Conservation (phyloP, 2,113 vertebrate species). For the Corydoras maculifer region DNA sequence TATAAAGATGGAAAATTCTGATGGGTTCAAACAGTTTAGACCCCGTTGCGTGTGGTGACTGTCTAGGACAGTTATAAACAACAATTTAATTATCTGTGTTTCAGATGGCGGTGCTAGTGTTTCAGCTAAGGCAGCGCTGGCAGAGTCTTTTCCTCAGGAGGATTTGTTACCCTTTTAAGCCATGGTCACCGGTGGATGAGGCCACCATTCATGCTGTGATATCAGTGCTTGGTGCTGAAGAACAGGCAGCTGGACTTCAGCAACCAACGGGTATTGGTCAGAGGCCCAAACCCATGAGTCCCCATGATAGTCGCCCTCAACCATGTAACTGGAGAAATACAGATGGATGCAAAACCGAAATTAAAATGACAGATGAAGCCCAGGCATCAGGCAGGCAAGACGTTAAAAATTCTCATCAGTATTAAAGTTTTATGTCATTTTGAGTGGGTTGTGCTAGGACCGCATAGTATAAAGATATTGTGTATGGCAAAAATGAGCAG, state of each 20-base stretch:
- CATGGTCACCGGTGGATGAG: conserved; percentile 82
- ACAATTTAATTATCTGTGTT: too few relatives aligned
- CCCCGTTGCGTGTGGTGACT: too few relatives aligned
- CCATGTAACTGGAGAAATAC: conserved; percentile 59
- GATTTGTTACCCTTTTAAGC: conserved; percentile 80
- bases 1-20: too few relatives aligned
- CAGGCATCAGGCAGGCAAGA: conserved; percentile 66
- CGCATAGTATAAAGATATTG: too few relatives aligned
- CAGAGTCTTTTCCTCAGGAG: conserved; percentile 80
- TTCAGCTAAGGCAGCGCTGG: conserved; percentile 88
- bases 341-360: conserved; percentile 57
- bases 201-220: conserved; percentile 72
- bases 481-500: too few relatives aligned
- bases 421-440: too few relatives aligned
- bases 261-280: conserved; percentile 92
- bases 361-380: conserved; percentile 58
- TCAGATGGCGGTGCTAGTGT: conserved; percentile 74
- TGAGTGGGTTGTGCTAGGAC: too few relatives aligned
- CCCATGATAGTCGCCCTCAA: conserved; percentile 64
- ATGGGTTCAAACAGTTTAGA: too few relatives aligned
- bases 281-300: conserved; percentile 75
- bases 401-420: too few relatives aligned
- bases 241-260: conserved; percentile 76
- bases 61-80: too few relatives aligned
- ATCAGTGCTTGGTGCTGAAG: conserved; percentile 77